A percentile compares a stretch with the other conserved stretches of the same genome.
phyloP scores from a whole-genome alignment of 2,113 vertebrate species.

The Riparia riparia region DNA sequence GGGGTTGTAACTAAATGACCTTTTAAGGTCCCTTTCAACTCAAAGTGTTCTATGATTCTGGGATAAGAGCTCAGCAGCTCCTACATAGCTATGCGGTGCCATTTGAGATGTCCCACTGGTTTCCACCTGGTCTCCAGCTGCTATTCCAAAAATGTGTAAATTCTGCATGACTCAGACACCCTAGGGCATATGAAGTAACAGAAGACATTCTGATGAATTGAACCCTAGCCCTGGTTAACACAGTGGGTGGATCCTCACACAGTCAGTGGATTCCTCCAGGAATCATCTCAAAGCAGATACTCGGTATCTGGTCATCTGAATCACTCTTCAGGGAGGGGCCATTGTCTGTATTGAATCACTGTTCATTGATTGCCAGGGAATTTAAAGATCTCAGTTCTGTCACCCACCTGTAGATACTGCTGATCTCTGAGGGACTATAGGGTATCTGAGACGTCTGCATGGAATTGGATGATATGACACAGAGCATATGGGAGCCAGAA shows the following conservation, averaged over 20 bases:
- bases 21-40: background rate
- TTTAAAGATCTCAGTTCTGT: background rate
- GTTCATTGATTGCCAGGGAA: background rate
- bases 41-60: background rate
- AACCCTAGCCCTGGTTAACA: background rate
- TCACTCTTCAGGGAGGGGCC: background rate
- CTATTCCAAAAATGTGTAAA: background rate
- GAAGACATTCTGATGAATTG: background rate
- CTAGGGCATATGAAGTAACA: background rate
- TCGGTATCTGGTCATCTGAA: accelerated
- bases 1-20: background rate
- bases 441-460: background rate
- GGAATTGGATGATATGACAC: background rate
- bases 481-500: background rate
- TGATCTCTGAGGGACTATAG: background rate
- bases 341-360: background rate
- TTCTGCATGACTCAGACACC: background rate
- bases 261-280: background rate
- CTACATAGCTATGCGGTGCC: background rate
- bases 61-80: background rate
- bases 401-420: background rate
- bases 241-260: background rate
- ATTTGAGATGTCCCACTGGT: background rate
- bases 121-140: background rate
- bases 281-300: background rate